Percentiles rank a stretch among this genome's conserved stretches.
These are phyloP conservation scores for Aurelia aurita complex sp. Pacific DNA, from an alignment of 30 jellyfish, hydroid and myxozoan genomes.

Conservation along the genomic window DNA sequence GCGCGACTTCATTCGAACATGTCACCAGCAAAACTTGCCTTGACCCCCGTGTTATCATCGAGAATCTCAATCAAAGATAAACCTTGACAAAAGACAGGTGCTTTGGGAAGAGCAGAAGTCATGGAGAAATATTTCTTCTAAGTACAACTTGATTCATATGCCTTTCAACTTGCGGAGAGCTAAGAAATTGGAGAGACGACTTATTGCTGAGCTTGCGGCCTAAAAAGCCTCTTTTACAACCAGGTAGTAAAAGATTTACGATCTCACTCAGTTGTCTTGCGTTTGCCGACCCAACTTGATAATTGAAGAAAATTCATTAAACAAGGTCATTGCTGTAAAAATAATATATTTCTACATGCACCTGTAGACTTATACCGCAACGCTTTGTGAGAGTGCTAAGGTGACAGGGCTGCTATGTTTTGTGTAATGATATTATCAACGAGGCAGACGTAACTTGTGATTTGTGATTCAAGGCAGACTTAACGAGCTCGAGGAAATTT, in stretches of 20 bases:
- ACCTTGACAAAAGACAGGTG: slow-evolving; percentile 54
- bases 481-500: background rate
- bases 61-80: slow-evolving; percentile 11
- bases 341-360: slow-evolving; percentile 29
- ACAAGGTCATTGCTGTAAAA: slow-evolving; percentile 40
- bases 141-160: background rate
- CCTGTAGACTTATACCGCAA: slow-evolving; percentile 49
- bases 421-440: background rate
- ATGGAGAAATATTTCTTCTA: slow-evolving; percentile 2
- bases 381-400: background rate
- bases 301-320: slow-evolving; percentile 1
- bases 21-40: background rate
- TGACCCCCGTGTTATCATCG: slow-evolving; percentile 40
- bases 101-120: slow-evolving; percentile 21
- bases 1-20: slow-evolving; percentile 1
- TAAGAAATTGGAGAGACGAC: background rate
- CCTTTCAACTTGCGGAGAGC: slow-evolving; percentile 18
- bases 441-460: background rate
- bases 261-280: background rate
- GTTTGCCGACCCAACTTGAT: background rate
- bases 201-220: background rate
- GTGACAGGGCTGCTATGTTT: background rate
- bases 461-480: background rate
- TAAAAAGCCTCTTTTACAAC: background rate
- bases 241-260: background rate